Percentiles rank a stretch among this genome's conserved stretches.
Conservation (phyloP, 2,888 invertebrate genomes). For the Synanthedon formicaeformis region DNA sequence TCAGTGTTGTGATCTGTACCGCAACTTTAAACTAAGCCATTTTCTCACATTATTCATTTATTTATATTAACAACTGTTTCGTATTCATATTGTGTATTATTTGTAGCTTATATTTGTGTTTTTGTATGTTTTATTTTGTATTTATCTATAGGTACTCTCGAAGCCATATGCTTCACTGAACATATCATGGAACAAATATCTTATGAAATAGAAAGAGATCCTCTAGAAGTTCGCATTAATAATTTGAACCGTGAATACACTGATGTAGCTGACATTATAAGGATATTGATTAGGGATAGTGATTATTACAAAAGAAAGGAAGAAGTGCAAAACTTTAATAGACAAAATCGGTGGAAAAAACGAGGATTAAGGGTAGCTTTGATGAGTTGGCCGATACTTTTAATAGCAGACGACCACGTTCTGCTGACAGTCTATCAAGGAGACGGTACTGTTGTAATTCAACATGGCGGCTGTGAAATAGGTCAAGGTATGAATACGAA, state of each 20-base stretch:
- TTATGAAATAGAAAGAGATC: constrained; percentile 9
- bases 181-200: constrained; percentile 11
- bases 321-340: constrained; percentile 72
- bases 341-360: constrained; percentile 83
- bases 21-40: too few species aligned
- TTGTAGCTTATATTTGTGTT: too few species aligned
- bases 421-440: constrained; percentile 76
- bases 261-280: constrained; percentile 13
- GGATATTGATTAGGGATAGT: constrained; percentile 29
- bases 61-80: too few species aligned
- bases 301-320: constrained; percentile 69
- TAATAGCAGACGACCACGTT: constrained; percentile 66
- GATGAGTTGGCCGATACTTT: constrained; percentile 74
- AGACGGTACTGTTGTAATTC: constrained; percentile 78
- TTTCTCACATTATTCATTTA: too few species aligned
- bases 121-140: neutral
- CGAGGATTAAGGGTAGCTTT: constrained; percentile 76
- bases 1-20: too few species aligned
- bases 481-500: constrained; percentile 86
- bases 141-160: constrained; percentile 57
- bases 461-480: constrained; percentile 80
- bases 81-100: too few species aligned
- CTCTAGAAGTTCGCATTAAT: constrained; percentile 8
- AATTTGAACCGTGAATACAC: constrained; percentile 8
- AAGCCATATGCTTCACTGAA: constrained; percentile 66